Conservation (phyloP, 2,888 invertebrate species). For the Idaea dimidiata region DNA sequence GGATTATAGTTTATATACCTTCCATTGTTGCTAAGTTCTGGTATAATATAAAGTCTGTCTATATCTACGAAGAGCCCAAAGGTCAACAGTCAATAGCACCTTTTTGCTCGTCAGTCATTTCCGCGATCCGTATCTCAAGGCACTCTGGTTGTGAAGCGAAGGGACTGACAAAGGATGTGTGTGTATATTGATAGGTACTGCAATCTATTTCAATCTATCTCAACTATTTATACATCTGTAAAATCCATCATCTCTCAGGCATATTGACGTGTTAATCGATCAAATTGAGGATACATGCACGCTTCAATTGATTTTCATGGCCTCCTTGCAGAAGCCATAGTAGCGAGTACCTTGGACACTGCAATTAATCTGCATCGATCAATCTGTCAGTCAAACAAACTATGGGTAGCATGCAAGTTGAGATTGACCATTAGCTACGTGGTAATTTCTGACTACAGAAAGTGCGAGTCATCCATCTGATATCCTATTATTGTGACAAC, state of each 20-base stretch:
- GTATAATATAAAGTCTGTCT: neutral
- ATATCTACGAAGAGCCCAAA: slow-evolving; percentile 22
- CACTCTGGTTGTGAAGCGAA: slow-evolving; percentile 45
- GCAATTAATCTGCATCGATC: slow-evolving; percentile 1
- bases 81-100: slow-evolving; percentile 33
- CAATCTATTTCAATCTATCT: neutral
- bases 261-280: neutral
- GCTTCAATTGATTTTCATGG: neutral
- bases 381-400: neutral
- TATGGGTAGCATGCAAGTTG: neutral
- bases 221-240: slow-evolving; percentile 1
- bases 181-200: neutral
- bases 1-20: neutral
- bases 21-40: neutral
- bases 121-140: slow-evolving; percentile 51
- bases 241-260: slow-evolving; percentile 1
- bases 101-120: slow-evolving; percentile 38
- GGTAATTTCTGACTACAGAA: neutral
- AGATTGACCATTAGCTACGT: neutral
- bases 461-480: neutral
- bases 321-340: neutral
- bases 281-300: neutral
- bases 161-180: slow-evolving; percentile 19
- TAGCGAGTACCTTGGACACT: neutral
- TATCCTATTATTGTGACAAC: neutral